phyloP scores from a whole-genome alignment of 1,140 invertebrate genomes.

The Drosophila auraria region DNA sequence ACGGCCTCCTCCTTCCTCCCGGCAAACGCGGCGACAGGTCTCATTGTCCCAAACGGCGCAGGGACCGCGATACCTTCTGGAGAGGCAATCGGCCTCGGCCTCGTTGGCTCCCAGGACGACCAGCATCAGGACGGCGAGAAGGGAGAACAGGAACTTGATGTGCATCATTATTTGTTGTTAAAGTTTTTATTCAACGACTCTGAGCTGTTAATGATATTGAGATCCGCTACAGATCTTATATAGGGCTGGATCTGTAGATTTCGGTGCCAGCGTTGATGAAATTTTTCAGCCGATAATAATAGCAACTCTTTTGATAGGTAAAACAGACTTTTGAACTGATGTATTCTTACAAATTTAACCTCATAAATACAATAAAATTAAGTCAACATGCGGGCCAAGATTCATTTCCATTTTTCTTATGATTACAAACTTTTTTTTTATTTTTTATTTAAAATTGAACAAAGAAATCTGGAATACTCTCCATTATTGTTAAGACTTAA shows the following conservation, averaged over 20 bases:
- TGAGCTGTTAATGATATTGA: background rate
- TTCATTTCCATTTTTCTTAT: background rate
- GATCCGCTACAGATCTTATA: conserved; percentile 2
- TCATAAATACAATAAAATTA: background rate
- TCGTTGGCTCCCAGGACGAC: conserved; percentile 16
- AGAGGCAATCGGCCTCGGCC: conserved; percentile 17
- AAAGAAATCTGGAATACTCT: too few species aligned
- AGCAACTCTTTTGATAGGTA: conserved; percentile 1
- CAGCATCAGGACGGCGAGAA: conserved; percentile 14
- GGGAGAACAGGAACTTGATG: conserved; percentile 6
- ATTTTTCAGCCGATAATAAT: background rate
- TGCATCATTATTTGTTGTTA: background rate
- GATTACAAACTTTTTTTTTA: background rate
- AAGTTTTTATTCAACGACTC: background rate
- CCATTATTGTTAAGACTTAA: background rate
- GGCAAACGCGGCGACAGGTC: conserved; percentile 19
- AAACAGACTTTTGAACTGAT: conserved; percentile 13
- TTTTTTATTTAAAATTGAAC: background rate
- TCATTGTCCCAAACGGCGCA: conserved; percentile 16
- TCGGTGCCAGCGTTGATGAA: background rate
- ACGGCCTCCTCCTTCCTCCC: conserved; percentile 10
- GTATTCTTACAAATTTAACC: conserved; percentile 3
- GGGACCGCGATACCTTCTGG: conserved; percentile 12
- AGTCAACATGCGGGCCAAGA: background rate
- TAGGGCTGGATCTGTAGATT: background rate